Evolutionary conservation across 2,888 invertebrate genomes (phyloP), one percentile per base, ranked within the genome.

Genomic region (Yponomeuta cagnagella): DNA sequence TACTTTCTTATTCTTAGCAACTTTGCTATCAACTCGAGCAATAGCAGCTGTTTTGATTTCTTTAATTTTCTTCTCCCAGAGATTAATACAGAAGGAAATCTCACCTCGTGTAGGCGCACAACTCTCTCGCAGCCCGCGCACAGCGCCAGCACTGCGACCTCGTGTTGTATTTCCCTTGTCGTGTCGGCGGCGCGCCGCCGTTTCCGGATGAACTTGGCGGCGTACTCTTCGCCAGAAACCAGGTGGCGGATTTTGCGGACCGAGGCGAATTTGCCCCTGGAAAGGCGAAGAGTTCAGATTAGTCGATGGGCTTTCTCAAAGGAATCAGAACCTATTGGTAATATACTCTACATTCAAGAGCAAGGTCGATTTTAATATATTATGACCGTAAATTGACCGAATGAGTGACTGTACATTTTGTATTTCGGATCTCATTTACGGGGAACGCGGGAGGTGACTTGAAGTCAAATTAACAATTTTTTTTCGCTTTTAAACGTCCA

Each of bases 181-280:
- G 96, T 96, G 88, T 97, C 96, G 76, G 95, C 95, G 76, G 97
- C 96, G 77, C 97, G 96, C 85, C 98, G 95, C 79, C 98, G 93
- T 84, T 98, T 96, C 88, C 97, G 96, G 77, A 98, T 96, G 89
- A 97, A 98, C 93, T 99, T 99, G 75, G 98, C 98, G n/a, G 98
- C 99, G 90, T 97, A 98, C 84, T 96, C 96, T 81, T 96, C 94
- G 73, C 97, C 97, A 71, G 96, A 96, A 78, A 95, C 94, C 87
- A 96, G 95, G 93, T 98, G 97, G 52, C 96, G 94, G 83, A 98
- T 97, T 88, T 97, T 95, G 83, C 97, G 96, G 76, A 99, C 98
- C 76, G 98, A 97, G 69, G 98, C 98, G 88, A 98, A 99, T 93
- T 98, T 98, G 71, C 99, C 99, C 88, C 99, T 99, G 95, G 94